A percentile compares a stretch with the other conserved stretches of the same genome.
These are phyloP conservation scores for Rhincodon typus DNA, from an alignment of 2,797 vertebrate species.

Conservation along the genomic window DNA sequence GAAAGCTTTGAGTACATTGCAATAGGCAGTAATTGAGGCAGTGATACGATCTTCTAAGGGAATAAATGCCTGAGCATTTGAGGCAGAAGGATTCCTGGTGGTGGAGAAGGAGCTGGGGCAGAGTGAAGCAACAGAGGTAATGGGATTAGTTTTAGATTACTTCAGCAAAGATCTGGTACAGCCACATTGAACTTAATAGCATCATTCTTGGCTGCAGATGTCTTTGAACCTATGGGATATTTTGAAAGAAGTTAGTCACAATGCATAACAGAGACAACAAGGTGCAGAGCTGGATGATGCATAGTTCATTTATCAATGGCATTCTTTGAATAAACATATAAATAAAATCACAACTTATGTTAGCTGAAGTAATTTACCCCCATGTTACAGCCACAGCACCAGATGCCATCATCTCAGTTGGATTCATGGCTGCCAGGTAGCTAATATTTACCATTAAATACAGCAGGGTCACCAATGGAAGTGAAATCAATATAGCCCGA, in stretches of 20 bases:
- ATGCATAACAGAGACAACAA: too few species aligned
- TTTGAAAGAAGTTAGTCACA: background rate
- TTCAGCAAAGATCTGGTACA: background rate
- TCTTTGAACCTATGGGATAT: background rate
- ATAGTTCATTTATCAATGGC: background rate
- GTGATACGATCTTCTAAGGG: background rate
- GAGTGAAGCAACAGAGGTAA: background rate
- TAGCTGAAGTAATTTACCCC: slow-evolving; percentile 62
- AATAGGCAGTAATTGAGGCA: background rate
- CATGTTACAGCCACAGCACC: slow-evolving; percentile 75
- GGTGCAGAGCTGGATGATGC: too few species aligned
- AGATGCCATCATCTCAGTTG: slow-evolving; percentile 72
- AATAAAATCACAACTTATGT: background rate
- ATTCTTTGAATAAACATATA: background rate
- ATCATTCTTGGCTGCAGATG: background rate
- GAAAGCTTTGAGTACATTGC: background rate
- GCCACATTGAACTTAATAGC: background rate
- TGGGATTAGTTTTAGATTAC: background rate
- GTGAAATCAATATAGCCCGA: slow-evolving; percentile 71
- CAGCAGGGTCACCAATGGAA: slow-evolving; percentile 74
- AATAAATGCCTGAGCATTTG: background rate
- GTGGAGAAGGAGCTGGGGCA: too few species aligned
- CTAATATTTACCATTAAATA: slow-evolving; percentile 82
- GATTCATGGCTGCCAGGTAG: slow-evolving; percentile 75
- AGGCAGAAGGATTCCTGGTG: background rate